Evolutionary conservation across 2,113 vertebrate species (phyloP).

Genomic region (Polypterus senegalus): DNA sequence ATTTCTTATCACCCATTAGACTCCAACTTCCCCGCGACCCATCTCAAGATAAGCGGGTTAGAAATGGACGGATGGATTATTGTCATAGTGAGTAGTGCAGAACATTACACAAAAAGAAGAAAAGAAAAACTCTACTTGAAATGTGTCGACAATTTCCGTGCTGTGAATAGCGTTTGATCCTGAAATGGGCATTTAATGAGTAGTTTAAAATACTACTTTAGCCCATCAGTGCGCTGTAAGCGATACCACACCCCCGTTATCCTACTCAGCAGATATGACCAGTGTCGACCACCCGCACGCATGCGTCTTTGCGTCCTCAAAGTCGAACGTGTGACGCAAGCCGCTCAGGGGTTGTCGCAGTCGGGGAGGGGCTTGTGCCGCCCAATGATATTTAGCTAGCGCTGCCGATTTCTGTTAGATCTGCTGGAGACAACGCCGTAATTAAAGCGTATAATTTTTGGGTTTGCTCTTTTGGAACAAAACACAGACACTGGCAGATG

Average conservation of each 20-base stretch:
- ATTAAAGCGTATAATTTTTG: neutral
- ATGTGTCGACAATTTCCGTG: too few species aligned
- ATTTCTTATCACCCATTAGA: too few species aligned
- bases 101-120: too few species aligned
- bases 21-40: too few species aligned
- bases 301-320: neutral
- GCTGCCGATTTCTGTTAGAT: neutral
- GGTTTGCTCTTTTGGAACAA: neutral
- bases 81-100: too few species aligned
- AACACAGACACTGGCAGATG: slow-evolving; percentile 29
- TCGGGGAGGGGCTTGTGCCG: slow-evolving; percentile 11
- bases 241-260: neutral
- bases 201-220: too few species aligned
- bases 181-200: too few species aligned
- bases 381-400: slow-evolving; percentile 25
- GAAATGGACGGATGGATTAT: too few species aligned
- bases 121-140: too few species aligned
- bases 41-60: too few species aligned
- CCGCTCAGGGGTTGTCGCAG: slow-evolving; percentile 11
- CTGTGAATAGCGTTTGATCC: too few species aligned
- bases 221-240: too few species aligned
- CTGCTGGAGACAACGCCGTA: neutral
- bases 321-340: slow-evolving; percentile 6
- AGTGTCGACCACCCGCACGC: slow-evolving; percentile 3
- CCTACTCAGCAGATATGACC: neutral